A percentile compares a stretch with the other conserved stretches of the same genome.
Conservation (phyloP, 2,113 vertebrate species). For the Strigops habroptila region DNA sequence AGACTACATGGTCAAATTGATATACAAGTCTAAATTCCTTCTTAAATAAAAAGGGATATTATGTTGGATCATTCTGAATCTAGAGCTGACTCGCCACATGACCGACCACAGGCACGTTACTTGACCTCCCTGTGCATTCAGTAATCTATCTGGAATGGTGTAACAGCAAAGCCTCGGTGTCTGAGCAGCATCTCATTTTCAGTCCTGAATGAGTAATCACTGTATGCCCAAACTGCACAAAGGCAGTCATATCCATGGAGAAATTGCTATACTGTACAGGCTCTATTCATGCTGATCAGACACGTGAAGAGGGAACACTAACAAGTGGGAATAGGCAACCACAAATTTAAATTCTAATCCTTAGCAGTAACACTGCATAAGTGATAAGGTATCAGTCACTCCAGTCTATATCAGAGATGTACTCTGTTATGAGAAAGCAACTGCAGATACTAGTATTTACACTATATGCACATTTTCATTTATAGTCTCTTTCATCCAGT, state of each 20-base stretch:
- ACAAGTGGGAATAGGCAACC: rapidly evolving
- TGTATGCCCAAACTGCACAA: background rate
- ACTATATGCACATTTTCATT: background rate
- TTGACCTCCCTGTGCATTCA: background rate
- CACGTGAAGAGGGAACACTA: rapidly evolving
- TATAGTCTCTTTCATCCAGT: background rate
- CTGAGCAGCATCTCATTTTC: background rate
- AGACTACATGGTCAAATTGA: rapidly evolving
- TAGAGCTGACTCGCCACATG: background rate
- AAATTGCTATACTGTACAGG: background rate
- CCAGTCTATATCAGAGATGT: background rate
- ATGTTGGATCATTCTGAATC: background rate
- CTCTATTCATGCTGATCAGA: background rate
- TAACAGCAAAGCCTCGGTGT: background rate
- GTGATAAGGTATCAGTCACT: background rate
- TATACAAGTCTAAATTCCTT: background rate
- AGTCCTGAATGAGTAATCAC: background rate
- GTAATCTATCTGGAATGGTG: background rate
- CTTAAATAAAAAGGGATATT: background rate
- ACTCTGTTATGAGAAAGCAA: background rate
- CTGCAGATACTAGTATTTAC: background rate
- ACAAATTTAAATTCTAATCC: background rate
- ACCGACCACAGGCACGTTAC: background rate
- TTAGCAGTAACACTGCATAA: background rate
- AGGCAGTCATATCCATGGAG: background rate